Evolutionary conservation across 2,888 invertebrate species (phyloP).

Genomic region (Neoaliturus tenellus): DNA sequence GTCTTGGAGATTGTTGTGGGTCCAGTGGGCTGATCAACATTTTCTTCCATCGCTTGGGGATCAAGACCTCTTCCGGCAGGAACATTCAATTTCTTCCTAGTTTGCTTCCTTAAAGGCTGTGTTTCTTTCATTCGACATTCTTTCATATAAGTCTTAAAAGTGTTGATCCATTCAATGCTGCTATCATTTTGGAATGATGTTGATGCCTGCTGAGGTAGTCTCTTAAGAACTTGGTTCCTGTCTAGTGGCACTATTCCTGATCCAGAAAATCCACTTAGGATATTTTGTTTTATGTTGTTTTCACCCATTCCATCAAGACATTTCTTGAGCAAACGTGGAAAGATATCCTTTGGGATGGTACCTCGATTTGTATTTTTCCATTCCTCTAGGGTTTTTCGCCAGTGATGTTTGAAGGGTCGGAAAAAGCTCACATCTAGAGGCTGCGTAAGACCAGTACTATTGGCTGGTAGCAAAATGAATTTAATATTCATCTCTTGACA

Average conservation of each 20-base stretch:
- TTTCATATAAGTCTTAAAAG: no score
- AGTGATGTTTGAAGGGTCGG: slow-evolving; percentile 66
- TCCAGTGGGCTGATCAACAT: no score
- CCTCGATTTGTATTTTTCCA: slow-evolving; percentile 52
- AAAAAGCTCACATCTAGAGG: slow-evolving; percentile 68
- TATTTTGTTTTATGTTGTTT: slow-evolving; percentile 8
- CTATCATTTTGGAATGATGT: no score
- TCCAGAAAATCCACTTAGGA: slow-evolving; percentile 48
- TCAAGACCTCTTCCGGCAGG: no score
- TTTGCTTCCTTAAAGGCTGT: no score
- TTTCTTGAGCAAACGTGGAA: slow-evolving; percentile 43
- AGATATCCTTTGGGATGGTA: slow-evolving; percentile 40
- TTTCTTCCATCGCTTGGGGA: no score
- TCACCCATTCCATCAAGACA: slow-evolving; percentile 14
- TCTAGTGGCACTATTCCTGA: slow-evolving; percentile 56
- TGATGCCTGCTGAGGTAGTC: not conserved
- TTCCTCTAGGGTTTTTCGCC: slow-evolving; percentile 60
- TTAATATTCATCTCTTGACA: slow-evolving; percentile 67
- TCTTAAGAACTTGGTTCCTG: slow-evolving; percentile 40
- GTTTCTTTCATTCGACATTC: no score
- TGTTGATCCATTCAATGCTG: no score
- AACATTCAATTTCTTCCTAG: no score
- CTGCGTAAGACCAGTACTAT: slow-evolving; percentile 68
- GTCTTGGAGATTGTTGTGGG: no score
- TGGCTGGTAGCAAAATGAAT: slow-evolving; percentile 69